phyloP scores from a whole-genome alignment of 2,888 invertebrate species.

The Machimus atricapillus region DNA sequence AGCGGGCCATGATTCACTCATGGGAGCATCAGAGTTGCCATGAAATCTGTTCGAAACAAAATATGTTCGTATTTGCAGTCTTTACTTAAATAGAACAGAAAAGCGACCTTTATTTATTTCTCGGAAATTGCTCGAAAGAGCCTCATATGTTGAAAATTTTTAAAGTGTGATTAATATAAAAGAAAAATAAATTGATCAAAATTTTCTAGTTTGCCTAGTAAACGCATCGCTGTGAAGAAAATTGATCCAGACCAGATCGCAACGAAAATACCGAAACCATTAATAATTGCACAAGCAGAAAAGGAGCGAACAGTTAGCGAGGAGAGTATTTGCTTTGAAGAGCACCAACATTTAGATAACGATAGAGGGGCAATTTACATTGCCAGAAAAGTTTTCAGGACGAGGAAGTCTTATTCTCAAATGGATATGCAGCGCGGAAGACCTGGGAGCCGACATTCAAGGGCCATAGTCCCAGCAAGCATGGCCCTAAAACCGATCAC shows the following conservation, averaged over 20 bases:
- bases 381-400: slow-evolving; percentile 42
- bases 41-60: neutral
- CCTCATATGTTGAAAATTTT: neutral
- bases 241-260: neutral
- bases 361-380: neutral
- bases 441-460: neutral
- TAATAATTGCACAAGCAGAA: neutral
- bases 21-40: neutral
- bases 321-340: neutral
- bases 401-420: slow-evolving; percentile 56
- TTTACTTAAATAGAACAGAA: neutral
- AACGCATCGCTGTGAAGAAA: neutral
- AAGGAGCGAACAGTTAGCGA: neutral
- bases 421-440: slow-evolving; percentile 56
- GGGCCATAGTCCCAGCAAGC: neutral
- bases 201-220: neutral
- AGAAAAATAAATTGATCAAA: neutral
- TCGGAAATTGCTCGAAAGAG: neutral
- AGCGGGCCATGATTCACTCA: neutral
- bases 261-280: neutral
- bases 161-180: neutral
- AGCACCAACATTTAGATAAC: neutral
- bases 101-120: neutral
- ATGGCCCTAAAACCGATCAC: neutral
- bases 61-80: neutral